A percentile compares a stretch with the other conserved stretches of the same genome.
phyloP scores from a whole-genome alignment of 1,140 invertebrate genomes.

The Neodiprion fabricii region DNA sequence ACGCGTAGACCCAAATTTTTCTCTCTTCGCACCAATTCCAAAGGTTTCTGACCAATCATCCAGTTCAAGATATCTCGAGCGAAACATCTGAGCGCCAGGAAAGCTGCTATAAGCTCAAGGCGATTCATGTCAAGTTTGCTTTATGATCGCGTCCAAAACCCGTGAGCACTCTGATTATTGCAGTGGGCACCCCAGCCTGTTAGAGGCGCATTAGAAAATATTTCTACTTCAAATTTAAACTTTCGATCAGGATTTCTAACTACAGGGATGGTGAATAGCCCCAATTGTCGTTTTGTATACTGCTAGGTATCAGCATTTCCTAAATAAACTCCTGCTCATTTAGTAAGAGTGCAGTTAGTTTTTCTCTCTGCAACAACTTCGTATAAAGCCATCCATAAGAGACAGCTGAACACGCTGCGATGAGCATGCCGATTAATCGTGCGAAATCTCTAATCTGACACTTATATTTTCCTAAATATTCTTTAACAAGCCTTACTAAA shows the following conservation, averaged over 20 bases:
- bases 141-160: constrained; percentile 35
- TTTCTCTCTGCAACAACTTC: constrained; percentile 17
- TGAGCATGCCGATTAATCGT: constrained; percentile 12
- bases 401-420: constrained; percentile 18
- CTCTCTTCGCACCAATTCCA: constrained; percentile 30
- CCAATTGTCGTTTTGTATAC: constrained; percentile 39
- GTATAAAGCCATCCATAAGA: constrained; percentile 20
- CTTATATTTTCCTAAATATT: not conserved
- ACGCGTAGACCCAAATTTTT: constrained; percentile 33
- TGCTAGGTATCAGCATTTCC: constrained; percentile 12
- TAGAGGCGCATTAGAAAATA: constrained; percentile 42
- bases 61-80: constrained; percentile 21
- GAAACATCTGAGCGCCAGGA: constrained; percentile 18
- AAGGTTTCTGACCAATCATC: constrained; percentile 22
- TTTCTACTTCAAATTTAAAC: constrained; percentile 36
- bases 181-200: constrained; percentile 45
- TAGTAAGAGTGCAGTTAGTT: constrained; percentile 25
- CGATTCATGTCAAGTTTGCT: constrained; percentile 20
- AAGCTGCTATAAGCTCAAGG: constrained; percentile 16
- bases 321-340: constrained; percentile 15
- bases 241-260: constrained; percentile 20
- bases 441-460: constrained; percentile 18
- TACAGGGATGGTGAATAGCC: constrained; percentile 36
- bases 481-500: not conserved
- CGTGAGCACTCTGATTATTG: constrained; percentile 28